phyloP scores from a whole-genome alignment of 2,797 vertebrate species.

The Acipenser transmontanus region DNA sequence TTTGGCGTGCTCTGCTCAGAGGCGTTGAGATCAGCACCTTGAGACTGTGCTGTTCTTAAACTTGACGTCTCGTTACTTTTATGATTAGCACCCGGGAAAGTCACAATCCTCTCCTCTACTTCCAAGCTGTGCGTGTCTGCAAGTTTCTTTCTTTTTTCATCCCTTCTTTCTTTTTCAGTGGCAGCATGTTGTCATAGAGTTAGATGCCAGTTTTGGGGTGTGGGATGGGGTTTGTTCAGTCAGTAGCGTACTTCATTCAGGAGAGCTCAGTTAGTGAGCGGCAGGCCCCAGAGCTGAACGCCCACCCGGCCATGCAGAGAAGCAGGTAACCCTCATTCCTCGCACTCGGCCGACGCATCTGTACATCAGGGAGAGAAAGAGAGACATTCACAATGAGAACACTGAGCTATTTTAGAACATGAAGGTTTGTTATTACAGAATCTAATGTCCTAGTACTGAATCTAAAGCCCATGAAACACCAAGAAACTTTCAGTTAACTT shows the following conservation, averaged over 20 bases:
- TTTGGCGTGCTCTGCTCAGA: too few relatives aligned
- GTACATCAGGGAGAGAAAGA: constrained; percentile 3
- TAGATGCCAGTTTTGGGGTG: too few relatives aligned
- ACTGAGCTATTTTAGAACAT: background rate
- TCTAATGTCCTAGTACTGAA: background rate
- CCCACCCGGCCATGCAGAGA: constrained; percentile 43
- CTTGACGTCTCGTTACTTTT: too few relatives aligned
- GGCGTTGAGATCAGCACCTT: too few relatives aligned
- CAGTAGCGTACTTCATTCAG: constrained; percentile 20
- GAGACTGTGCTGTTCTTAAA: too few relatives aligned
- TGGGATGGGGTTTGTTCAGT: too few relatives aligned
- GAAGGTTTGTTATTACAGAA: background rate
- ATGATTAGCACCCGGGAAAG: too few relatives aligned
- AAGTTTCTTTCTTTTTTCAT: too few relatives aligned
- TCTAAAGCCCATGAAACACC: background rate
- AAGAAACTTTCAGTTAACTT: background rate
- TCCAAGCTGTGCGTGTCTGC: too few relatives aligned
- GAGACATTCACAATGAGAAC: background rate
- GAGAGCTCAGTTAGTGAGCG: constrained; percentile 36
- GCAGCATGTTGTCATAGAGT: too few relatives aligned
- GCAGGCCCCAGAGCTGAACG: constrained; percentile 39
- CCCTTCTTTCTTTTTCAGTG: too few relatives aligned
- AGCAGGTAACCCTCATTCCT: constrained; percentile 55
- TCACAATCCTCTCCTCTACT: too few relatives aligned
- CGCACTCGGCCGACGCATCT: constrained; percentile 47